Evolutionary conservation across 2,113 vertebrate genomes (phyloP), one percentile per base, ranked within the genome.

Genomic region (Syngnathus scovelli): DNA sequence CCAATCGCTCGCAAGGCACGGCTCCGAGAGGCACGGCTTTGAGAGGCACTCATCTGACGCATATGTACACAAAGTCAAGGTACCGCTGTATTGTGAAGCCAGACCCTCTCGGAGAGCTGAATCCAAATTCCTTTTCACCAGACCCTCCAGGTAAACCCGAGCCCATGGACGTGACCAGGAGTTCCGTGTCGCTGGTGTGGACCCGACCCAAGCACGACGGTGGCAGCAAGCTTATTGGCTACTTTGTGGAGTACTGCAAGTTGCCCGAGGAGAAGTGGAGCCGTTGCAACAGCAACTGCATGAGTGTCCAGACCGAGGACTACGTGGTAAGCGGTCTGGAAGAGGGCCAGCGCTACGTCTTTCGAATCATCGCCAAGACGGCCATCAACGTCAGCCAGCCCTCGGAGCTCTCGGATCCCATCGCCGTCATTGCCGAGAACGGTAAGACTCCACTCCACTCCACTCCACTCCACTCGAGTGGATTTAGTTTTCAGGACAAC

Each of bases 61-160:
- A 15, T 46, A 46, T 5, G 13, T 3, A 46, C 15, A 46, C 15
- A 15, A 46, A 27, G 52, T 54, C 52, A 54, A 21, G 11, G 52
- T 27, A 23, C 21, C 49, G 21, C 33, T 38, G 23, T 9, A 37
- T 61, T 51, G 49, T 51, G 49, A 51, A 51, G 7, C 49, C 6
- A n/a, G 49, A 51, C 18, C 49, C 2, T 7, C 2, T 52, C 10
- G 49, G 3, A 27, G 21, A 27, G n/a, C 52, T 55, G 5, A 44
- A 21, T 43, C 9, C n/a, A n/a, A 27, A 27, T 56, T 66, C 23
- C 69, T 37, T 63, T 27, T 37, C 15, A 85, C 43, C 81, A 99
- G 97, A 99, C 89, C 93, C 93, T 69, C 97, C 97, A 79, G 96
- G 97, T 71, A 99, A 99, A 90, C 97, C 97, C 33, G 95, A 99